Percentiles rank a stretch among this genome's conserved stretches.
phyloP scores from a whole-genome alignment of 2,888 invertebrate genomes.

The Epicampocera succincta region DNA sequence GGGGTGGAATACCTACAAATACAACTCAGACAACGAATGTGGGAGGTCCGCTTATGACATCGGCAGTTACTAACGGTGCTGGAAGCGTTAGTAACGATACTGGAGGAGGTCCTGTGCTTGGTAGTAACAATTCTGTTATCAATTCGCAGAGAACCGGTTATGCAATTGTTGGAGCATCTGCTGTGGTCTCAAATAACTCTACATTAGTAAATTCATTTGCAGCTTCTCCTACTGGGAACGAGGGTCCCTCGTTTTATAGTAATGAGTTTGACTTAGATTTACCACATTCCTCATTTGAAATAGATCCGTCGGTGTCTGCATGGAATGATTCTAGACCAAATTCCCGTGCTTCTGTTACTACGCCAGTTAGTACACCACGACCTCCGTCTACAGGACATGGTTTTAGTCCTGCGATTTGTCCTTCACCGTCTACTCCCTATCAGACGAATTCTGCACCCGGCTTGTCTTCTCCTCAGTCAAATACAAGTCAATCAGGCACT shows the following conservation, averaged over 20 bases:
- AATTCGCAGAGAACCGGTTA: slow-evolving; percentile 70
- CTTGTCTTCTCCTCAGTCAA: slow-evolving; percentile 83
- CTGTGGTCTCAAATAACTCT: slow-evolving; percentile 74
- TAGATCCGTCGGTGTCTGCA: slow-evolving; percentile 78
- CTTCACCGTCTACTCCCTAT: slow-evolving; percentile 83
- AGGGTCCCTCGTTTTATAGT: slow-evolving; percentile 82
- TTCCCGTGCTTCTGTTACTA: slow-evolving; percentile 85
- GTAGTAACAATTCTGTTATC: slow-evolving; percentile 22
- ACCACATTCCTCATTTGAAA: slow-evolving; percentile 85
- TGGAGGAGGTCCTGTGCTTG: slow-evolving; percentile 45
- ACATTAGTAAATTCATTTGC: slow-evolving; percentile 80
- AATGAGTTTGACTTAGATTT: slow-evolving; percentile 86
- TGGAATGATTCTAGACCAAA: slow-evolving; percentile 84
- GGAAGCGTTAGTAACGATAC: slow-evolving; percentile 84
- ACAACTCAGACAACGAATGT: slow-evolving; percentile 82
- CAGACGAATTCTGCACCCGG: slow-evolving; percentile 80
- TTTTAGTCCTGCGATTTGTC: slow-evolving; percentile 82
- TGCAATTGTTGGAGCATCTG: slow-evolving; percentile 68
- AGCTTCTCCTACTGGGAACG: slow-evolving; percentile 82
- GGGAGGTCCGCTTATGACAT: slow-evolving; percentile 89
- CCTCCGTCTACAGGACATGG: slow-evolving; percentile 85
- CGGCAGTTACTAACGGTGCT: slow-evolving; percentile 86
- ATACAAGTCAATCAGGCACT: slow-evolving; percentile 77
- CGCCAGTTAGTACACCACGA: slow-evolving; percentile 85
- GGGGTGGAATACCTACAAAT: slow-evolving; percentile 78